phyloP scores from a whole-genome alignment of 2,113 vertebrate species.

The Scopus umbretta region DNA sequence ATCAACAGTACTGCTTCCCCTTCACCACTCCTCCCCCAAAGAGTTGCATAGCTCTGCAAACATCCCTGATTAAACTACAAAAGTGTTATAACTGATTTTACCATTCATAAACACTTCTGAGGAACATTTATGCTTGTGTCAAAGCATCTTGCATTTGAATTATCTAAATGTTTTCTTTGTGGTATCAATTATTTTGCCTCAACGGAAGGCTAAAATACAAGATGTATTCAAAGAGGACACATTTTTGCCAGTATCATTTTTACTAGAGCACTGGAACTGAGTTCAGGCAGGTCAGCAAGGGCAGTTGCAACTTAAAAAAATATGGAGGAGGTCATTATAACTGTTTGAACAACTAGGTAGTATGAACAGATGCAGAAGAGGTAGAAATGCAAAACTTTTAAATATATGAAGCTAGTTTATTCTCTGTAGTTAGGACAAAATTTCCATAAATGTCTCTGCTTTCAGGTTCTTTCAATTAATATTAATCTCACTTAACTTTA shows the following conservation, averaged over 20 bases:
- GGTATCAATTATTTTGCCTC: background rate
- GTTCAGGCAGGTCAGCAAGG: background rate
- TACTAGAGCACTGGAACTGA: background rate
- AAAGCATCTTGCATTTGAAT: background rate
- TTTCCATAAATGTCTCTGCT: background rate
- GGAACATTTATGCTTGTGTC: background rate
- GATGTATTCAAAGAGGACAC: background rate
- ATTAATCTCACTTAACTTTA: background rate
- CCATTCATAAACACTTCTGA: background rate
- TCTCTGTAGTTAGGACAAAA: background rate
- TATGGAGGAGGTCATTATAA: background rate
- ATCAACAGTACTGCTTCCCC: background rate
- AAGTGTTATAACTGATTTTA: background rate
- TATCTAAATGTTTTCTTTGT: background rate
- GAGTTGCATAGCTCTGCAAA: background rate
- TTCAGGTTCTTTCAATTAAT: background rate
- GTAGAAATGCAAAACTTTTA: background rate
- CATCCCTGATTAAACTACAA: background rate
- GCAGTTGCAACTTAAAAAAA: background rate
- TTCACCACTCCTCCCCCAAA: accelerated
- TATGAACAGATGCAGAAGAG: background rate
- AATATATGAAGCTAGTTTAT: background rate
- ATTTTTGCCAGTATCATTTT: background rate
- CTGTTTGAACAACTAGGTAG: background rate
- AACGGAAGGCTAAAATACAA: background rate